Evolutionary conservation across 2,797 vertebrate species (phyloP), one percentile per base, ranked within the genome.

Genomic region (Vultur gryphus): DNA sequence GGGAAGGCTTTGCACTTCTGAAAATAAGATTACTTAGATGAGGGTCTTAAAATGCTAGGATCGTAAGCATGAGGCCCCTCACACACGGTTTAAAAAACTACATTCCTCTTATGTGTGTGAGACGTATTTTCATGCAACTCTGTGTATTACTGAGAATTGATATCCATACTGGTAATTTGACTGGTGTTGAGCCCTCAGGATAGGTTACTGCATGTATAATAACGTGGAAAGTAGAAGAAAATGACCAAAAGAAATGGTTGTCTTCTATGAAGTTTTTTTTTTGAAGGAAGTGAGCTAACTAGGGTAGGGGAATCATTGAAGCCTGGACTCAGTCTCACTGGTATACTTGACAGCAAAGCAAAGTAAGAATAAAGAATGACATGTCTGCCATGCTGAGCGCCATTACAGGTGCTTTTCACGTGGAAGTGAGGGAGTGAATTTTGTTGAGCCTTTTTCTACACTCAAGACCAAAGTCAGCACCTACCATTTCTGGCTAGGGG

Each of bases 381-480:
- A n/a, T 37, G 35, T 43, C 17, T 37, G 25, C 44, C 3, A 4
- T 41, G 24, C 24, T 0, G 1, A 29, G 23, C 0, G 0, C 33
- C 16, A 2, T 58, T 73, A 33, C n/a, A 33, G 39, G 17, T 75
- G 35, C 28, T 83, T 80, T 87, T 73, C 25, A 28, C 1, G 0
- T 43, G 39, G 16, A 62, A 43, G 49, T 6, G 57, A 64, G 24
- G 10, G 31, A 58, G 15, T 69, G 62, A 51, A 25, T 59, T 70
- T 76, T 86, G 11, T 49, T 48, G 35, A 70, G 31, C 51, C 14
- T 87, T 80, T 59, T 58, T 75, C 49, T 75, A 10, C 19, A 3
- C 28, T 73, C 23, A 48, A n/a, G 55, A 37, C 31, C 39, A 21
- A 70, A 64, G 49, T 69, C 37, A 43, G 44, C 43, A 57, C n/a